Evolutionary conservation across 2,888 invertebrate species (phyloP).

Genomic region (Tethea ocularis): DNA sequence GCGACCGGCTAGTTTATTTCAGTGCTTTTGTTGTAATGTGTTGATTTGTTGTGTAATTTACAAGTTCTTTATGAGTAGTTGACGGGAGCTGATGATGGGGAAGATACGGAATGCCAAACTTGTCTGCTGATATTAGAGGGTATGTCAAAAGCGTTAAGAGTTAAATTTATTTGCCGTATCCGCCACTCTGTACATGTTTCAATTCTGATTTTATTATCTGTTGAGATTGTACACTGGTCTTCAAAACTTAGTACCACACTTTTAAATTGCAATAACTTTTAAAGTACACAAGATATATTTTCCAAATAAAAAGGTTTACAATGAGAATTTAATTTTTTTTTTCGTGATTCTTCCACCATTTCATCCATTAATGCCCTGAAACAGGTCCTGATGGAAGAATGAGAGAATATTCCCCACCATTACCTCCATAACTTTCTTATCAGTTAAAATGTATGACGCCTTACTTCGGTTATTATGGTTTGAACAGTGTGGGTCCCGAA

Average conservation of each 20-base stretch:
- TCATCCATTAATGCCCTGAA: no score
- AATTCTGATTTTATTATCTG: not conserved
- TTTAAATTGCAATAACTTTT: no score
- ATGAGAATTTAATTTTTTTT: no score
- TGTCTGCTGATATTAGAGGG: not conserved
- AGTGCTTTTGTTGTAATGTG: not conserved
- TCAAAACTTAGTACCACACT: no score
- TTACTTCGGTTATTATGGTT: not conserved
- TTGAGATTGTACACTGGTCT: no score
- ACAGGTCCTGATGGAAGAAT: no score
- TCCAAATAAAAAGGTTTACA: no score
- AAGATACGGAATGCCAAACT: not conserved
- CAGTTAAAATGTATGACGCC: not conserved
- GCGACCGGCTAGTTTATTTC: constrained; percentile 9
- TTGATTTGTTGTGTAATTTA: constrained; percentile 3
- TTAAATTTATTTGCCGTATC: not conserved
- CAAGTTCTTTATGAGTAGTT: constrained; percentile 1
- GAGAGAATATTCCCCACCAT: no score
- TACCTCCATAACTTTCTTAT: no score
- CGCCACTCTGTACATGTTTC: not conserved
- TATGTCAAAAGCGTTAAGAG: not conserved
- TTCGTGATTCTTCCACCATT: no score
- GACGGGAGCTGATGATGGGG: not conserved
- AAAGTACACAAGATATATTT: no score
- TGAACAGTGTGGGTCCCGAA: not conserved